Conservation (phyloP, 2,888 invertebrate genomes). For the Phyllotreta cruciferae region DNA sequence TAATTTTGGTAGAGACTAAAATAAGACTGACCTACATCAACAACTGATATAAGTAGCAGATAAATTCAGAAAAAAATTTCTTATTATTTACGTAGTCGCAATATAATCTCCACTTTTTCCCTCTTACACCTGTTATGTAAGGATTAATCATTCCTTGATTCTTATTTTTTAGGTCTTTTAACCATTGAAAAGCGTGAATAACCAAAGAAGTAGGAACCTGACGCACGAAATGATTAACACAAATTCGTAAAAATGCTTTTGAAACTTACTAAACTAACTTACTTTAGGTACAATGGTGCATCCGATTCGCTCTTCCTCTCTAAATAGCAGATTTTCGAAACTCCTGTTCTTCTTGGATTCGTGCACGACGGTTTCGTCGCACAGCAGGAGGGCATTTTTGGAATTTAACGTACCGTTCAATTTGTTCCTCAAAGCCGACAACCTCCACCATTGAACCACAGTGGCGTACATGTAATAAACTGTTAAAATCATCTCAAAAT, state of each 20-base stretch:
- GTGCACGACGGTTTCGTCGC: constrained; percentile 49
- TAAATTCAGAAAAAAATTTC: too few relatives aligned
- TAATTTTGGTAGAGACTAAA: too few relatives aligned
- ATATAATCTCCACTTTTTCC: too few relatives aligned
- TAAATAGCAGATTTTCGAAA: constrained; percentile 68
- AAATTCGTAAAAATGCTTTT: constrained; percentile 3
- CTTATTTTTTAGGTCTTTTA: too few relatives aligned
- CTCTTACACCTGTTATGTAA: too few relatives aligned
- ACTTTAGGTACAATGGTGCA: constrained; percentile 68
- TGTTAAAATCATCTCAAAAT: constrained; percentile 72
- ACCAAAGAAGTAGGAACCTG: too few relatives aligned
- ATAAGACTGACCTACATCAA: too few relatives aligned
- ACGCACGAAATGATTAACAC: too few relatives aligned
- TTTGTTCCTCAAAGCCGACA: constrained; percentile 73
- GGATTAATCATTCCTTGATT: too few relatives aligned
- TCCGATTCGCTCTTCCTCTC: constrained; percentile 62
- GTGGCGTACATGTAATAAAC: constrained; percentile 85
- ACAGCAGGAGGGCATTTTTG: constrained; percentile 57
- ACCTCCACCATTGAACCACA: constrained; percentile 80
- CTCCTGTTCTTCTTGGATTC: constrained; percentile 51
- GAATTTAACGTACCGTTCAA: constrained; percentile 63
- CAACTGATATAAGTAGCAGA: too few relatives aligned
- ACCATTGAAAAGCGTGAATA: too few relatives aligned
- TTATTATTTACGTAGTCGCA: too few relatives aligned
- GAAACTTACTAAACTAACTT: constrained; percentile 47